Conservation (phyloP, 2,888 invertebrate genomes). For the Hirtodrosophila duncani region DNA sequence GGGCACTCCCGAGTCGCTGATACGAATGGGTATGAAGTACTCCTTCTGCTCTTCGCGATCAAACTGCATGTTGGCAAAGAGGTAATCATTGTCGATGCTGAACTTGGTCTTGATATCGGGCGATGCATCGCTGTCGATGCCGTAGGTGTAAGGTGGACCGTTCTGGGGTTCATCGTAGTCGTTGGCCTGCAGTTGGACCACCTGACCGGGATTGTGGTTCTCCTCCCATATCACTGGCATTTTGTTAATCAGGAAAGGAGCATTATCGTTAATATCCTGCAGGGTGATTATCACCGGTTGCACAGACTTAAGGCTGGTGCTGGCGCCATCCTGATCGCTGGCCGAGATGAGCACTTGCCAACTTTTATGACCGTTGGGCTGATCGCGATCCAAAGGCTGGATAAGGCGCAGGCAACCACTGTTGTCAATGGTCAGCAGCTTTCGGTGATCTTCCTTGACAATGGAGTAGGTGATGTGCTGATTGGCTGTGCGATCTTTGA, state of each 20-base stretch:
- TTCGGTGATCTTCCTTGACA: conserved; percentile 85
- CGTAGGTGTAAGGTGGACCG: conserved; percentile 90
- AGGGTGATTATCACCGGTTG: conserved; percentile 84
- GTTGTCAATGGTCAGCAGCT: conserved; percentile 85
- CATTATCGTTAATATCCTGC: conserved; percentile 95
- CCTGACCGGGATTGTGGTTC: conserved; percentile 84
- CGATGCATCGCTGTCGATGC: conserved; percentile 80
- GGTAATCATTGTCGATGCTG: conserved; percentile 83
- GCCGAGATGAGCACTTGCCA: conserved; percentile 88
- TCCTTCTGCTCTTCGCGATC: conserved; percentile 93
- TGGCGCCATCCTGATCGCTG: conserved; percentile 86
- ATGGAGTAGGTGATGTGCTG: conserved; percentile 89
- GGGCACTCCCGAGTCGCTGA: conserved; percentile 90
- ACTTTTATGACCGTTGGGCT: conserved; percentile 89
- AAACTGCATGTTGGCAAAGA: conserved; percentile 87
- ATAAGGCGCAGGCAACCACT: conserved; percentile 84
- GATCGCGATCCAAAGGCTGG: conserved; percentile 91
- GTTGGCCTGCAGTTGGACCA: conserved; percentile 85
- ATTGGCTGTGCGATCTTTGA: conserved; percentile 85
- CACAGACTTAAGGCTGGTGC: conserved; percentile 80
- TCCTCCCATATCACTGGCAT: conserved; percentile 92
- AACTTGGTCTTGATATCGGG: conserved; percentile 86
- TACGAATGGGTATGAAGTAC: conserved; percentile 92
- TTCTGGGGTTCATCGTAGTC: conserved; percentile 90
- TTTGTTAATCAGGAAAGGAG: conserved; percentile 89